Percentiles rank a stretch among this genome's conserved stretches.
Evolutionary conservation across 2,113 vertebrate species (phyloP).

Genomic region (Notothenia coriiceps): DNA sequence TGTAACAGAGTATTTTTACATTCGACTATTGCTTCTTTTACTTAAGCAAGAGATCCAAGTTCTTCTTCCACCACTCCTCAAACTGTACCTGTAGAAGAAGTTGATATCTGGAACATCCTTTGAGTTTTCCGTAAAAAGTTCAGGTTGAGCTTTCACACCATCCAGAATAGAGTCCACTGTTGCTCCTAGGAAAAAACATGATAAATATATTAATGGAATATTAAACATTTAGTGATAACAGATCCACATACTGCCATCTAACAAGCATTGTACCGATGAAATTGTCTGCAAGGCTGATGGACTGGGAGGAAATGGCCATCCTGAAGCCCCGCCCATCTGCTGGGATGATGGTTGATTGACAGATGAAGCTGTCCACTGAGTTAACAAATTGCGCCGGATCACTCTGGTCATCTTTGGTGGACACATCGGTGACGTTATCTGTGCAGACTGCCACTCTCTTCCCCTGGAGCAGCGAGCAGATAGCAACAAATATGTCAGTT

Average conservation of each 20-base stretch:
- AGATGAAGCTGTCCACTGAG: slow-evolving; percentile 92
- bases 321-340: slow-evolving; percentile 95
- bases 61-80: no score
- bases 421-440: slow-evolving; percentile 95
- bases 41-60: no score
- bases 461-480: slow-evolving; percentile 51
- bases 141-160: slow-evolving; percentile 87
- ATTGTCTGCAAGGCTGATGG: slow-evolving; percentile 92
- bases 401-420: slow-evolving; percentile 87
- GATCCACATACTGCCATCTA: not conserved
- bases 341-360: slow-evolving; percentile 96
- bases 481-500: not conserved
- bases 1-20: no score
- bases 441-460: slow-evolving; percentile 84
- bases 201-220: not conserved
- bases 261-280: slow-evolving; percentile 88
- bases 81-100: slow-evolving; percentile 94
- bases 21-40: no score
- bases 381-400: slow-evolving; percentile 88
- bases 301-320: slow-evolving; percentile 93
- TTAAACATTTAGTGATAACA: not conserved
- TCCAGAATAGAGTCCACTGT: slow-evolving; percentile 87
- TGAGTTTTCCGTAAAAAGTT: slow-evolving; percentile 85
- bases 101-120: slow-evolving; percentile 89
- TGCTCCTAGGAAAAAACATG: slow-evolving; percentile 82